These are phyloP conservation scores for human (Homo sapiens) DNA, from an alignment of 2,113 vertebrate species.

Conservation along the genomic window DNA sequence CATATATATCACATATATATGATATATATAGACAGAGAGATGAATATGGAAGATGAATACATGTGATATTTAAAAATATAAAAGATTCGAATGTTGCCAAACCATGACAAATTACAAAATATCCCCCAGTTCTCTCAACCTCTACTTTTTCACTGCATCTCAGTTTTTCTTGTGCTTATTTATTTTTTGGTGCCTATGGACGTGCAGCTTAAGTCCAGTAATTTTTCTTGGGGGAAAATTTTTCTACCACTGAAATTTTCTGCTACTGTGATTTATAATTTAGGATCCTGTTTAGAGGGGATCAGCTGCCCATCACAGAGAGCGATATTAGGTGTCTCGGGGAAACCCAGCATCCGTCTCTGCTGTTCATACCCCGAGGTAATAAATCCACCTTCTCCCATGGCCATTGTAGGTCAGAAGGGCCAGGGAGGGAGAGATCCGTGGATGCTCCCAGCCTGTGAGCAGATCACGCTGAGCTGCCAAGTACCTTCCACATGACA, in stretches of 20 bases:
- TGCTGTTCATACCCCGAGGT: neutral
- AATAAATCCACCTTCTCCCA: neutral
- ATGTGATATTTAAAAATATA: neutral
- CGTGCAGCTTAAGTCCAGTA: neutral
- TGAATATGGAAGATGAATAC: neutral
- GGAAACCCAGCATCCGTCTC: too few species aligned
- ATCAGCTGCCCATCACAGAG: neutral
- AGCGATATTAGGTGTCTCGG: accelerated
- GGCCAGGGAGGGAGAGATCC: neutral
- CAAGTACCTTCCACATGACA: neutral
- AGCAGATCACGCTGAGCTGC: too few species aligned
- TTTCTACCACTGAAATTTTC: neutral
- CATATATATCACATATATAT: too few species aligned
- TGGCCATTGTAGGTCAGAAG: neutral
- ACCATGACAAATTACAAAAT: neutral
- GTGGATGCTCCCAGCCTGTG: too few species aligned
- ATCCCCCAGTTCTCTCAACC: too few species aligned
- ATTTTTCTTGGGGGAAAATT: neutral
- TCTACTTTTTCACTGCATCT: neutral
- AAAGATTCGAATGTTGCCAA: neutral
- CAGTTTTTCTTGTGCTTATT: too few species aligned
- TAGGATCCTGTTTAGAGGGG: neutral
- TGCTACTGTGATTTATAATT: neutral
- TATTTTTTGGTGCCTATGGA: neutral
- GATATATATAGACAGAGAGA: too few species aligned